Conservation (phyloP, 2,797 vertebrate species). For the Cyclopterus lumpus region DNA sequence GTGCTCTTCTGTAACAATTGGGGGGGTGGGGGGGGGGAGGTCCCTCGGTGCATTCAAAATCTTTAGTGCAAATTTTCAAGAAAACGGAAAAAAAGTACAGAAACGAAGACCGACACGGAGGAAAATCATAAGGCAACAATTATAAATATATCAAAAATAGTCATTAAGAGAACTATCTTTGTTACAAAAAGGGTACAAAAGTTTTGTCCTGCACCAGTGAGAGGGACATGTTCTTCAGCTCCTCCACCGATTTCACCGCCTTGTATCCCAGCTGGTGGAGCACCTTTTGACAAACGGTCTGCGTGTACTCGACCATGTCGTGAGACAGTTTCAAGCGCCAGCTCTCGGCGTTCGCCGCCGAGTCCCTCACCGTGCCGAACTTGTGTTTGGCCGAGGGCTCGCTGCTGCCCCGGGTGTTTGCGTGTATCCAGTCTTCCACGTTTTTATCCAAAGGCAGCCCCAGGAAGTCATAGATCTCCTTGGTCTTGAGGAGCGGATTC, state of each 20-base stretch:
- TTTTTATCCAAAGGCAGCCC: constrained; percentile 90
- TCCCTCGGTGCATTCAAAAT: constrained; percentile 73
- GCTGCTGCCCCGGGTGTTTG: constrained; percentile 91
- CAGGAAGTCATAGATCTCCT: constrained; percentile 93
- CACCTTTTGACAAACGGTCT: constrained; percentile 90
- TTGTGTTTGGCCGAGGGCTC: constrained; percentile 91
- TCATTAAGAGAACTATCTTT: constrained; percentile 75
- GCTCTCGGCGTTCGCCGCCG: constrained; percentile 91
- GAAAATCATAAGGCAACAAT: constrained; percentile 91
- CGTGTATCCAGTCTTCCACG: constrained; percentile 93
- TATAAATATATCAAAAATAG: constrained; percentile 89
- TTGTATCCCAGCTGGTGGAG: constrained; percentile 92
- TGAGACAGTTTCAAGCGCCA: constrained; percentile 95
- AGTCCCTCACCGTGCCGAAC: constrained; percentile 92
- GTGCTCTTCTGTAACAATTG: constrained; percentile 75
- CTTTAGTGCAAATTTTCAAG: constrained; percentile 92
- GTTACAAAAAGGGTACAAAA: constrained; percentile 93
- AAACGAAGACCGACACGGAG: constrained; percentile 59
- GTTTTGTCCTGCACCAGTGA: constrained; percentile 92
- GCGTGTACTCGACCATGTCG: constrained; percentile 93
- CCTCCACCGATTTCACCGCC: constrained; percentile 87
- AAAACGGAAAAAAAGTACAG: constrained; percentile 56
- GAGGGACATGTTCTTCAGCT: constrained; percentile 91
- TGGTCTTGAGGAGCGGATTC: constrained; percentile 91
- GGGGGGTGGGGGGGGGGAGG: constrained; percentile 43